These are phyloP conservation scores for Tragulus kanchil DNA, from an alignment of 2,113 vertebrate genomes.

Conservation along the genomic window DNA sequence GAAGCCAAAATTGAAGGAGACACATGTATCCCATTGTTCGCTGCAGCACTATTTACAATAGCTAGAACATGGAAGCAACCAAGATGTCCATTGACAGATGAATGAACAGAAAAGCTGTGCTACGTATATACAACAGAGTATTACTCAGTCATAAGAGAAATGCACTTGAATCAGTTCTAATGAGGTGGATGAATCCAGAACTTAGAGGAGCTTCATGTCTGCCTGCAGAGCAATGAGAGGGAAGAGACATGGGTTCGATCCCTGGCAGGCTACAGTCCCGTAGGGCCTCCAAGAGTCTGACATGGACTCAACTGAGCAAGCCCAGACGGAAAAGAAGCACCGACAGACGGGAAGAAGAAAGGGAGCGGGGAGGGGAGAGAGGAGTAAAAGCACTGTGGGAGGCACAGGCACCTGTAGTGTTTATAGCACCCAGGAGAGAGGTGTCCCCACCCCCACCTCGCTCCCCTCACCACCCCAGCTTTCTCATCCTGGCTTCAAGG, in stretches of 20 bases:
- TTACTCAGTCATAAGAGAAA: not conserved
- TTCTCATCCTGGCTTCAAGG: not conserved
- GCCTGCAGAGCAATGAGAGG: not conserved
- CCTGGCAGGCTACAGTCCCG: not conserved
- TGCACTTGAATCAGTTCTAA: too few species aligned
- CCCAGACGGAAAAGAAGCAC: not conserved
- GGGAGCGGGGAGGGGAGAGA: not conserved
- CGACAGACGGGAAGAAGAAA: not conserved
- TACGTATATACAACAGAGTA: not conserved
- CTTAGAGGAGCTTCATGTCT: too few species aligned
- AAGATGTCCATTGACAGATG: not conserved
- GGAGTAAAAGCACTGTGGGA: fast-evolving
- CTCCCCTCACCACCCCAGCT: not conserved
- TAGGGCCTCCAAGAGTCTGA: not conserved
- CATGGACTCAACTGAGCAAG: not conserved
- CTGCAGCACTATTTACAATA: not conserved
- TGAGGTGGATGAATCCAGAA: too few species aligned
- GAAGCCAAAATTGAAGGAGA: not conserved
- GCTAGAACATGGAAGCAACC: not conserved
- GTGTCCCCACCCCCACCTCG: not conserved
- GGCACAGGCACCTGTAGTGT: fast-evolving
- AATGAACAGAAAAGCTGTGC: not conserved
- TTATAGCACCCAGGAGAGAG: not conserved
- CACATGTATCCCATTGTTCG: not conserved
- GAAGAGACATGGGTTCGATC: not conserved